Percentiles rank a stretch among this genome's conserved stretches.
Evolutionary conservation across 2,888 invertebrate species (phyloP).

Genomic region (Lampropteryx suffumata): DNA sequence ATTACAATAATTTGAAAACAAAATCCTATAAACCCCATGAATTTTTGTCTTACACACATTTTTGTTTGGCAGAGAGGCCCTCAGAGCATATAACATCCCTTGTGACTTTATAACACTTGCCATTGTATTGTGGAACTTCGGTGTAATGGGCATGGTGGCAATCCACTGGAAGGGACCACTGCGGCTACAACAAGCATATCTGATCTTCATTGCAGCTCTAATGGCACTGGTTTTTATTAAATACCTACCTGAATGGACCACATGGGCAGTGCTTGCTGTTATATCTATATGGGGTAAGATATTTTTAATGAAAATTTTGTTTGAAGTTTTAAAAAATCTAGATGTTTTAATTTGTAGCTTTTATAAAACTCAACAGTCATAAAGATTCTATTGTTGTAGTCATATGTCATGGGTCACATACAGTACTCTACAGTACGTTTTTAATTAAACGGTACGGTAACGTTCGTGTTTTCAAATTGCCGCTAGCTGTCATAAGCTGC

Average conservation of each 20-base stretch:
- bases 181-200: slow-evolving; percentile 95
- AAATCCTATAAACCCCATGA: too few species aligned
- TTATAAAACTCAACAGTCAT: too few species aligned
- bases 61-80: slow-evolving; percentile 86
- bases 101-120: slow-evolving; percentile 96
- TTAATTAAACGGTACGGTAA: too few species aligned
- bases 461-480: too few species aligned
- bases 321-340: too few species aligned
- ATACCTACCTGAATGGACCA: slow-evolving; percentile 99
- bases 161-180: slow-evolving; percentile 99
- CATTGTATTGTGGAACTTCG: slow-evolving; percentile 98
- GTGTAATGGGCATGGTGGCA: slow-evolving; percentile 97
- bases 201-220: slow-evolving; percentile 97
- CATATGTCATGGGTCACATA: too few species aligned
- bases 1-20: too few species aligned
- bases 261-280: slow-evolving; percentile 97
- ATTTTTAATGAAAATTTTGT: not conserved
- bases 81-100: slow-evolving; percentile 96
- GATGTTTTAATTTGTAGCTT: too few species aligned
- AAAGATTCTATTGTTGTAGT: too few species aligned
- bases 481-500: too few species aligned
- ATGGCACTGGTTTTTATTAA: slow-evolving; percentile 99
- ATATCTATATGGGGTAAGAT: slow-evolving; percentile 97
- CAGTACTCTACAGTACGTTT: too few species aligned
- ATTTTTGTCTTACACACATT: too few species aligned